Base-by-base conservation (phyloP, 1,140 invertebrate genomes). In the Drosophila albomicans region DNA sequence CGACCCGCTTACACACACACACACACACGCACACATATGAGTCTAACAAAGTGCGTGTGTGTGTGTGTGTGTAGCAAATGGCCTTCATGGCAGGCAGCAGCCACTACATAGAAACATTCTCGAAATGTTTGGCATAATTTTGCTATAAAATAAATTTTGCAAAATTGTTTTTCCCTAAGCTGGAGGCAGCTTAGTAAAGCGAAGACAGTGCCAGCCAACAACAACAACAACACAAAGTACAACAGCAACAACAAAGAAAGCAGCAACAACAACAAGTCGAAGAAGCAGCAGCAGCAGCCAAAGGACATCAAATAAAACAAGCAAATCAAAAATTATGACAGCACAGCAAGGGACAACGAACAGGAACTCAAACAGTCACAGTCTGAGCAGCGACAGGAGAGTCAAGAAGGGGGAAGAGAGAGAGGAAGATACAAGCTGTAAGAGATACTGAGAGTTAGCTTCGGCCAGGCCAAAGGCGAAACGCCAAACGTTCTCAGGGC, bases 71-170 rank as follows among this genome's bases (percentile, higher is more conserved):
- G 78, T 54, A 48, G 45, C 76, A 78, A 88, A 84, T 78, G 75
- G 74, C 75, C 82, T 64, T 61, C 52, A 63, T 57, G 69, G 59
- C 69, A 74, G 49, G 41, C 13, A 66, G 30, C 63, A 72, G 69
- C 48, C 80, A 87, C 80, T 84, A 88, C 84, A 87, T 87, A 89
- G 85, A 89, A 88, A 89, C 85, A 89, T 89, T 89, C 87, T 78
- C 62, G 68, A 89, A 89, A 89, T 89, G 85, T 85, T 89, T 89
- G 85, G 85, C 85, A 89, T 89, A 89, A 89, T 89, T 89, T 89
- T 88, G 85, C 85, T 85, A 89, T 89, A 89, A 89, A 89, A 89
- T 89, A 89, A 89, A 89, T 89, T 89, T 89, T 89, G 85, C 85
- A 89, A 89, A 89, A 89, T 89, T 89, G 85, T 89, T 89, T 85